phyloP scores from a whole-genome alignment of 1,140 invertebrate genomes.

The Cryptotermes secundus region DNA sequence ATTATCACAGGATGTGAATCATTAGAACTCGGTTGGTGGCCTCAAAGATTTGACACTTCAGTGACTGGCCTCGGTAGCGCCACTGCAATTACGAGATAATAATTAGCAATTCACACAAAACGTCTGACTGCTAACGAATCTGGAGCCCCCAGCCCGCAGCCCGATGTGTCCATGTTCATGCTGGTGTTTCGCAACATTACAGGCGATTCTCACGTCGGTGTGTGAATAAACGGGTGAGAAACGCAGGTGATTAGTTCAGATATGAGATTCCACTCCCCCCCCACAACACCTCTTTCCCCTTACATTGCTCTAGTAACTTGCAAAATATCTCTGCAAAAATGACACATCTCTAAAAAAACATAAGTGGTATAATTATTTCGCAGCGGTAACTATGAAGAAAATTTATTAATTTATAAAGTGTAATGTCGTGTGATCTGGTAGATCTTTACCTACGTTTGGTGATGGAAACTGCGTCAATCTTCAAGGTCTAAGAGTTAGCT shows the following conservation, averaged over 20 bases:
- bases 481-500: too few relatives aligned
- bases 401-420: too few relatives aligned
- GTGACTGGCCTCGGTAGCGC: background rate
- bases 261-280: background rate
- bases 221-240: background rate
- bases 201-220: background rate
- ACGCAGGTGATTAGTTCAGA: background rate
- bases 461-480: too few relatives aligned
- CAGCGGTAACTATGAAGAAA: too few relatives aligned
- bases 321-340: too few relatives aligned
- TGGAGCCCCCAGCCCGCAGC: background rate
- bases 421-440: too few relatives aligned
- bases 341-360: too few relatives aligned
- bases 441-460: too few relatives aligned
- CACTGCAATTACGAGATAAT: background rate
- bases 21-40: background rate
- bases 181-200: background rate
- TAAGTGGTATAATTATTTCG: too few relatives aligned
- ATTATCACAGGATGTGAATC: background rate
- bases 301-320: background rate
- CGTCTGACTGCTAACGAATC: background rate
- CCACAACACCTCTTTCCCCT: background rate
- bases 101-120: background rate
- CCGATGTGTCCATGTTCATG: background rate
- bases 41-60: background rate